Evolutionary conservation across 1,140 invertebrate genomes (phyloP).

Genomic region (Lasioglossum baleicum): DNA sequence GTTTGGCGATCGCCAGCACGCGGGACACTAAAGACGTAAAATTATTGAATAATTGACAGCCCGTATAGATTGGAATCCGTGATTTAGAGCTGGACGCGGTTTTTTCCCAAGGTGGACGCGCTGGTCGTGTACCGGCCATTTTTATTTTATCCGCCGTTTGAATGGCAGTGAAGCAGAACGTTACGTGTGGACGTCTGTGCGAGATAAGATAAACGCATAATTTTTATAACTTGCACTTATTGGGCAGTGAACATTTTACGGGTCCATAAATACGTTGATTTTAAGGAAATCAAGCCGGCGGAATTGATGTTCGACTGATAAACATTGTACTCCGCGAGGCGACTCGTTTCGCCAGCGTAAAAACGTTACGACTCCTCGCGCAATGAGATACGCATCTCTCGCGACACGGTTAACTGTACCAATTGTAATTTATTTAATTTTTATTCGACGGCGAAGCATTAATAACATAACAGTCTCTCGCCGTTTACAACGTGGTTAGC

Average conservation of each 20-base stretch:
- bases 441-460: too few relatives aligned
- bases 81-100: not conserved
- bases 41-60: conserved; percentile 27
- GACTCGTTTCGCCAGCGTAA: not conserved
- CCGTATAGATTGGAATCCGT: not conserved
- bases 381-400: too few relatives aligned
- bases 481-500: too few relatives aligned
- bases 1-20: not conserved
- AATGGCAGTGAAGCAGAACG: conserved; percentile 22
- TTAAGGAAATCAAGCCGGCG: not conserved
- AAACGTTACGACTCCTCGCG: not conserved
- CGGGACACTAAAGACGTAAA: not conserved
- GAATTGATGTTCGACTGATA: not conserved
- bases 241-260: conserved; percentile 5
- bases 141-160: not conserved
- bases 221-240: conserved; percentile 23
- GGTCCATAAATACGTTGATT: conserved; percentile 6
- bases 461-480: too few relatives aligned
- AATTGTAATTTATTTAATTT: too few relatives aligned
- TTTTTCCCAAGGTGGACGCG: not conserved
- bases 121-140: not conserved
- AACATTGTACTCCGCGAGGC: not conserved
- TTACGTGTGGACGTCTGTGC: not conserved
- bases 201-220: conserved; percentile 35
- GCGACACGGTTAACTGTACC: too few relatives aligned